Evolutionary conservation across 2,797 vertebrate species (phyloP), one percentile per base, ranked within the genome.

Genomic region (Acropternis orthonyx): DNA sequence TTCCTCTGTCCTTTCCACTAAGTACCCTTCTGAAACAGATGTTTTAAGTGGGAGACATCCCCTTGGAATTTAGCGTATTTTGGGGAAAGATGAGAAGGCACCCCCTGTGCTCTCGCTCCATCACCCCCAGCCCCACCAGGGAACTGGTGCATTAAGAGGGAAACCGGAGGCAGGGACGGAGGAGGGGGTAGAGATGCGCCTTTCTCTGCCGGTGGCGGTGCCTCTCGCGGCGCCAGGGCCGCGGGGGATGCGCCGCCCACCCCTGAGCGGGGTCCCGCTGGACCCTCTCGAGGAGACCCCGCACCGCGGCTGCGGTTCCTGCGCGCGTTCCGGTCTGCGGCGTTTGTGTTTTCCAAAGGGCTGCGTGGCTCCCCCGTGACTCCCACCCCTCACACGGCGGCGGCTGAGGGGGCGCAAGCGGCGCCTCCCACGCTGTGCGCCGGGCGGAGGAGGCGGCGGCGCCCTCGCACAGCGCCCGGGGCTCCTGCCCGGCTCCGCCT

Each of bases 311-410:
- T 1, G 62, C 72, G 26, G 4, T 21, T n/a, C 52, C 67, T 62
- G 12, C 39, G 49, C 76, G 32, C 32, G 1, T 14, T 6, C 12
- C 10, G 10, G 2, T 4, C 39, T 9, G 73, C 39, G 30, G 20
- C 0, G 12, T 4, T 17, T 1, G 2, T 6, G 1, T 7, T 46
- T n/a, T n/a, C 30, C 11, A 12, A 14, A 0, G 7, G 68, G 16
- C 20, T 51, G 26, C 12, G 39, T 1, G 28, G 34, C 30, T 21
- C 6, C 20, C 23, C 62, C 39, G 20, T 3, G 43, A 1, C 12
- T 23, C 20, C 34, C 65, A 1, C 0, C 58, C 22, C 48, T 24
- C 41, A 8, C 37, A 13, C 21, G 34, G 12, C 12, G 24, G 15
- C 28, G 43, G 44, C 12, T 20, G 49, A 14, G 6, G 15, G 26